phyloP scores from a whole-genome alignment of 2,113 vertebrate genomes.

The Nycticorax nycticorax region DNA sequence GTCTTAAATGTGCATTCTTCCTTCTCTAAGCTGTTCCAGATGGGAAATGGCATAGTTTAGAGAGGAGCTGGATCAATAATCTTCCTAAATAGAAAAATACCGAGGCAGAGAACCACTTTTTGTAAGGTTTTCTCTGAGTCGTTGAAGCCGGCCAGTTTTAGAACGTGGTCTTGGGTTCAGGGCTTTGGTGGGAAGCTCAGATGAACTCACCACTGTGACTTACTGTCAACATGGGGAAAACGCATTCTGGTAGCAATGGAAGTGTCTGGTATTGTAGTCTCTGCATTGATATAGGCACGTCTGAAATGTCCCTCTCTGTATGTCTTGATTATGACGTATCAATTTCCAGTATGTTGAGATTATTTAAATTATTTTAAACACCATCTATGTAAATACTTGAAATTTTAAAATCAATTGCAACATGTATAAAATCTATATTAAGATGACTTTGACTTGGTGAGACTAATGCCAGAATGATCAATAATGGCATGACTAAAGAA shows the following conservation, averaged over 20 bases:
- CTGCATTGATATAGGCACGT: not conserved
- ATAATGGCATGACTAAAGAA: not conserved
- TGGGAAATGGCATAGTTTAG: not conserved
- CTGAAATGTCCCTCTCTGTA: not conserved
- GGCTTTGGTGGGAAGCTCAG: not conserved
- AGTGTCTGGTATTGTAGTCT: not conserved
- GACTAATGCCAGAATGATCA: constrained; percentile 28
- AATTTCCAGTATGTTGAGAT: not conserved
- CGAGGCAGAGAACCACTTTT: not conserved
- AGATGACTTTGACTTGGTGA: constrained; percentile 6
- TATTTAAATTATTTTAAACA: not conserved
- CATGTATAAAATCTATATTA: not conserved
- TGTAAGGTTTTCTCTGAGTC: not conserved
- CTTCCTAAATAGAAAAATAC: not conserved
- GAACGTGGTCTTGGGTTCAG: not conserved
- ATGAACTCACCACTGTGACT: not conserved
- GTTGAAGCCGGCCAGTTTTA: not conserved
- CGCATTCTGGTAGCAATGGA: not conserved
- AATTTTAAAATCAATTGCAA: not conserved
- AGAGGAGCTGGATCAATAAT: not conserved
- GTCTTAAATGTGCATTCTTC: constrained; percentile 1
- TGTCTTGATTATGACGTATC: not conserved
- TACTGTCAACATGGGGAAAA: not conserved
- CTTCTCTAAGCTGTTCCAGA: not conserved
- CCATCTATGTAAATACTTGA: not conserved